These are phyloP conservation scores for Drosophila atripex DNA, from an alignment of 2,888 invertebrate species.

Conservation along the genomic window DNA sequence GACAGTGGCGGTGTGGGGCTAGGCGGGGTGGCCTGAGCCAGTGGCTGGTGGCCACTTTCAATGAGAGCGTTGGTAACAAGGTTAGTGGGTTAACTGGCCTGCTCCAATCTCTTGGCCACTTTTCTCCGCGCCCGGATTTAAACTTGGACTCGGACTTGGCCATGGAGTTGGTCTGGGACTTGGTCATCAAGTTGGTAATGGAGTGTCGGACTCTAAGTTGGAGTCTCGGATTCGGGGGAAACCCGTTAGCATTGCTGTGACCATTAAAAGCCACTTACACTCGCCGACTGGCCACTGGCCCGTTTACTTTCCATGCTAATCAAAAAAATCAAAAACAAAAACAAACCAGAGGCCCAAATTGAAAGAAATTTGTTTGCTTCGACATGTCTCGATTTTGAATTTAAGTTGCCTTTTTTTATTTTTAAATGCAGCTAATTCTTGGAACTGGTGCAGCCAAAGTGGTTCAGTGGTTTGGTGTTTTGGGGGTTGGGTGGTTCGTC, in stretches of 20 bases:
- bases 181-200: slow-evolving; percentile 1
- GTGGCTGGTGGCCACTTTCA: slow-evolving; percentile 48
- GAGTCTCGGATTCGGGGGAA: slow-evolving; percentile 32
- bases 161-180: background rate
- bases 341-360: slow-evolving; percentile 22
- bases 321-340: slow-evolving; percentile 28
- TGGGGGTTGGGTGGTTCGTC: background rate
- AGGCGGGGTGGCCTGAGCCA: slow-evolving; percentile 9
- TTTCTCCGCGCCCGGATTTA: slow-evolving; percentile 6
- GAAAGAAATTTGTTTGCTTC: slow-evolving; percentile 39
- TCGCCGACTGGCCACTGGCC: slow-evolving; percentile 49
- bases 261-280: slow-evolving; percentile 61
- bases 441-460: slow-evolving; percentile 14
- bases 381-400: slow-evolving; percentile 31
- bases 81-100: slow-evolving; percentile 72
- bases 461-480: background rate
- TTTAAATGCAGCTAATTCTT: background rate
- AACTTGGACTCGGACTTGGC: background rate
- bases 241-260: slow-evolving; percentile 47
- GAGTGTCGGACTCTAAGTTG: slow-evolving; percentile 20
- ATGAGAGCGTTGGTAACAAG: slow-evolving; percentile 59
- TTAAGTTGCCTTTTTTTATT: background rate
- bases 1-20: slow-evolving; percentile 46
- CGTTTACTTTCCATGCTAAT: slow-evolving; percentile 67
- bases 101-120: slow-evolving; percentile 25